Conservation (phyloP, 2,113 vertebrate genomes). For the Aegithalos caudatus region DNA sequence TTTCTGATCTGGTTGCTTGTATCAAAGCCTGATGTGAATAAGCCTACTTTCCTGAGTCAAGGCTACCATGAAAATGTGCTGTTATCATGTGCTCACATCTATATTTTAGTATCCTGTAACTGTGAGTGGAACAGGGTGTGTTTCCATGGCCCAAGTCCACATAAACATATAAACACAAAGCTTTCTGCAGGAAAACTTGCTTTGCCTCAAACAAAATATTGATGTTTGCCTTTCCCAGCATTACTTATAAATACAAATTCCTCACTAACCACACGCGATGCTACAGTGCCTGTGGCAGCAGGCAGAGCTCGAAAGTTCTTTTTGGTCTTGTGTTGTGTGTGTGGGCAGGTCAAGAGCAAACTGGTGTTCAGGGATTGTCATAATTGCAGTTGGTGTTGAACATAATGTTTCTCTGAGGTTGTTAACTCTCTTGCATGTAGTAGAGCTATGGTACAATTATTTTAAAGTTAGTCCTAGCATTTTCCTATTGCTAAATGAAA, state of each 20-base stretch:
- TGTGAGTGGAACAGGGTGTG: not conserved
- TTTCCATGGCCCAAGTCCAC: not conserved
- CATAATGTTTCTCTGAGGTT: not conserved
- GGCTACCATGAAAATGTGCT: not conserved
- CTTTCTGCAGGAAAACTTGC: not conserved
- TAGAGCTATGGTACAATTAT: not conserved
- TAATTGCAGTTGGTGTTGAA: not conserved
- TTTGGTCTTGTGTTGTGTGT: rapidly evolving
- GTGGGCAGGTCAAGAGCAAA: conserved; percentile 10
- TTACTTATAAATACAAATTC: not conserved
- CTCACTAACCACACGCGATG: not conserved
- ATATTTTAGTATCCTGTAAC: not conserved
- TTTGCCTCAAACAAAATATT: conserved; percentile 20
- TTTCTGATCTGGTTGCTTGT: not conserved
- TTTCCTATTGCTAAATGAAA: not conserved
- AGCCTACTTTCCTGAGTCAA: not conserved
- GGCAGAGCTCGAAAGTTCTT: not conserved
- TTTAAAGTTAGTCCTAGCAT: not conserved
- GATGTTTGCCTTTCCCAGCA: not conserved
- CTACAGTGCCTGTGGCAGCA: not conserved
- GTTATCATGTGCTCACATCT: rapidly evolving
- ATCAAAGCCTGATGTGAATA: not conserved
- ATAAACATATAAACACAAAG: not conserved
- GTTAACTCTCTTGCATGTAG: not conserved
- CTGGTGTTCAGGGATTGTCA: not conserved